phyloP scores from a whole-genome alignment of 2,888 invertebrate species.

The Drosophila antonietae region DNA sequence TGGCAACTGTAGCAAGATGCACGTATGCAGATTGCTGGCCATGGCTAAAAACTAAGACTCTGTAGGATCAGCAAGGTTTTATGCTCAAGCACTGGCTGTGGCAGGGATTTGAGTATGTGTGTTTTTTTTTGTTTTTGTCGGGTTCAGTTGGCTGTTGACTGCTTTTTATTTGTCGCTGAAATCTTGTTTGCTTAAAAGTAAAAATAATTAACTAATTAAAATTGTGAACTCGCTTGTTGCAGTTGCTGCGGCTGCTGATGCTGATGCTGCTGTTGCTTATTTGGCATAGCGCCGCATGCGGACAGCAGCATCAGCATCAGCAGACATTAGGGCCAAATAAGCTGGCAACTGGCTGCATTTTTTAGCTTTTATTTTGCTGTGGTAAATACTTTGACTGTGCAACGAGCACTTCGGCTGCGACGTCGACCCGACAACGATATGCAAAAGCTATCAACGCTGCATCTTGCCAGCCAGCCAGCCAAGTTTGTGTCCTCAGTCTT shows the following conservation, averaged over 20 bases:
- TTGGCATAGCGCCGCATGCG: slow-evolving; percentile 29
- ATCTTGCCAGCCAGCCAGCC: slow-evolving; percentile 52
- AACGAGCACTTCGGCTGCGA: slow-evolving; percentile 29
- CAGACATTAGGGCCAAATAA: slow-evolving; percentile 78
- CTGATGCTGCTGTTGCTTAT: slow-evolving; percentile 2
- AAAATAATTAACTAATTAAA: slow-evolving; percentile 82
- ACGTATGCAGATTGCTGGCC: slow-evolving; percentile 80
- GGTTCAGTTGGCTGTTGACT: slow-evolving; percentile 10
- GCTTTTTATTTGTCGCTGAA: slow-evolving; percentile 73
- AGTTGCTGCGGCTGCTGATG: slow-evolving; percentile 19
- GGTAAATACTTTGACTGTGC: slow-evolving; percentile 73
- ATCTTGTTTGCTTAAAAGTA: slow-evolving; percentile 81
- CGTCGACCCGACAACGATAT: slow-evolving; percentile 68
- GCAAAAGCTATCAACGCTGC: slow-evolving; percentile 79
- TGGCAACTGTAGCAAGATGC: slow-evolving; percentile 65
- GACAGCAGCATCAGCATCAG: slow-evolving; percentile 24
- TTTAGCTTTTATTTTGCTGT: slow-evolving; percentile 37
- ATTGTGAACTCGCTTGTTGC: slow-evolving; percentile 72
- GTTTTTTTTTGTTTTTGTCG: slow-evolving; percentile 1
- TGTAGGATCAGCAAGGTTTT: slow-evolving; percentile 16
- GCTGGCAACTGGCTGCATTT: slow-evolving; percentile 63
- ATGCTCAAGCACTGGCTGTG: slow-evolving; percentile 31
- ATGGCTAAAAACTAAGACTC: slow-evolving; percentile 52
- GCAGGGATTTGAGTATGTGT: slow-evolving; percentile 38
- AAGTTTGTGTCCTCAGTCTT: slow-evolving; percentile 66